Percentiles rank a stretch among this genome's conserved stretches.
These are phyloP conservation scores for Apodemus speciosus DNA, from an alignment of 2,113 vertebrate species.

Conservation along the genomic window DNA sequence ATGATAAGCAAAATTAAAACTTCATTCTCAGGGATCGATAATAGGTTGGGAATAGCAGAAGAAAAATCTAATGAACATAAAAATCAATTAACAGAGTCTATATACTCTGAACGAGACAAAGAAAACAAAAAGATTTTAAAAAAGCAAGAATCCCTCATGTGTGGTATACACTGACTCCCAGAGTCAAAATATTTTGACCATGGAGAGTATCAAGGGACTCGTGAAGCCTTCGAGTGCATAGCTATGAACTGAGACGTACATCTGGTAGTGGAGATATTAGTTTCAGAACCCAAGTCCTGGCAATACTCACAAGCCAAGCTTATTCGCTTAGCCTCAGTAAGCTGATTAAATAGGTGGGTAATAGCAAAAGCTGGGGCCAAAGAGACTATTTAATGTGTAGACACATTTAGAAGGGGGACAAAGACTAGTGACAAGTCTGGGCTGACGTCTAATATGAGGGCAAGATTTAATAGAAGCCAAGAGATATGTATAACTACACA, in stretches of 20 bases:
- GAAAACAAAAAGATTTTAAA: slow-evolving; percentile 13
- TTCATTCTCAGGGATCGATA: slow-evolving; percentile 7
- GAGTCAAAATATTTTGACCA: slow-evolving; percentile 31
- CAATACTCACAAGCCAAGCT: not conserved
- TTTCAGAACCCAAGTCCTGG: not conserved
- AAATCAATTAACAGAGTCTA: slow-evolving; percentile 14
- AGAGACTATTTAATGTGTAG: not conserved
- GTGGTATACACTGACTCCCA: slow-evolving; percentile 19
- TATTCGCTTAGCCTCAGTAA: not conserved
- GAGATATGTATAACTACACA: not conserved
- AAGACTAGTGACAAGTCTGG: not conserved
- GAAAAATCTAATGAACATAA: slow-evolving; percentile 29
- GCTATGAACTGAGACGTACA: not conserved
- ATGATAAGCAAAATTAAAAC: slow-evolving; percentile 36
- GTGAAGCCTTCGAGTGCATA: not conserved
- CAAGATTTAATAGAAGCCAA: not conserved
- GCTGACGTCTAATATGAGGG: not conserved
- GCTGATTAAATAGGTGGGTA: not conserved
- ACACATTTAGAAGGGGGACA: not conserved
- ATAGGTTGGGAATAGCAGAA: not conserved
- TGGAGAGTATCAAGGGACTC: not conserved
- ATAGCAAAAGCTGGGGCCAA: not conserved
- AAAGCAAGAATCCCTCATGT: not conserved
- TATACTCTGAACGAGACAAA: slow-evolving; percentile 30
- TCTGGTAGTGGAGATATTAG: not conserved